Conservation (phyloP, 2,113 vertebrate species). For the Leptodactylus fuscus region DNA sequence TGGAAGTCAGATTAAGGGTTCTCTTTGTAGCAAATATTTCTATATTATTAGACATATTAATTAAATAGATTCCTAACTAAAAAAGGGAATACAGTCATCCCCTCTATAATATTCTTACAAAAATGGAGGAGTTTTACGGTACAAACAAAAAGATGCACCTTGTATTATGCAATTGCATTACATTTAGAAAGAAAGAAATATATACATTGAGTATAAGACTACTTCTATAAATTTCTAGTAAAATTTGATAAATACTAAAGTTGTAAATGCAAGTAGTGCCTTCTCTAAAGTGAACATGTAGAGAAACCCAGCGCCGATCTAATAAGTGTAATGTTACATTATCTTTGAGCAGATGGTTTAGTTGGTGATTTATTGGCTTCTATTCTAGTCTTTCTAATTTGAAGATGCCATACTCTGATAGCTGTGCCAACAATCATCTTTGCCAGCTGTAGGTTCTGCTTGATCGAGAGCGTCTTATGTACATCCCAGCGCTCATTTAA, state of each 20-base stretch:
- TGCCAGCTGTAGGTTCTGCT: slow-evolving; percentile 41
- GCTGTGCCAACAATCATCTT: slow-evolving; percentile 26
- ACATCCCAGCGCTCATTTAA: slow-evolving; percentile 9
- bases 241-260: background rate
- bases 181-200: too few relatives aligned
- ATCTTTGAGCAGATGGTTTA: slow-evolving; percentile 54
- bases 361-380: slow-evolving; percentile 38
- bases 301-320: slow-evolving; percentile 30
- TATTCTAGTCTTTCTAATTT: slow-evolving; percentile 23
- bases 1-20: background rate
- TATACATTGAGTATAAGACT: background rate
- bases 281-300: slow-evolving; percentile 48
- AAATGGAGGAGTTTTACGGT: background rate
- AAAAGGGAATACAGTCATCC: background rate
- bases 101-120: background rate
- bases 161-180: too few relatives aligned
- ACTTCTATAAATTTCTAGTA: background rate
- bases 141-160: too few relatives aligned
- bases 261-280: background rate
- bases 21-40: background rate
- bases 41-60: background rate
- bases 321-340: slow-evolving; percentile 44
- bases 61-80: background rate
- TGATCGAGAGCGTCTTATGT: slow-evolving; percentile 14
- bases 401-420: slow-evolving; percentile 18